Evolutionary conservation across 2,113 vertebrate genomes (phyloP).

Genomic region (Micronisus gabar): DNA sequence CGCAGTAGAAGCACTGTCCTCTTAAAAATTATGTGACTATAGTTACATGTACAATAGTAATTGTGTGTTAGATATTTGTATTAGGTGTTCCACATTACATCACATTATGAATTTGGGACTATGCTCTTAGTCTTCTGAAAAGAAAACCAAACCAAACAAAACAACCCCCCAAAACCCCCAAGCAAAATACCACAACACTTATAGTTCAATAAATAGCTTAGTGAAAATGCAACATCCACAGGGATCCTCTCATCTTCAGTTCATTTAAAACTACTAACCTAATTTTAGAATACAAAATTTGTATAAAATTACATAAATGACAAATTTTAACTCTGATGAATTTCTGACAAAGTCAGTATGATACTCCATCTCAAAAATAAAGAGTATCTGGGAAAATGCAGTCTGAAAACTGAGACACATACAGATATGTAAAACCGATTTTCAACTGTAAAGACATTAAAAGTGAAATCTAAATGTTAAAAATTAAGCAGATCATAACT

Average conservation of each 20-base stretch:
- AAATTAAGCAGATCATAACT: not conserved
- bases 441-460: not conserved
- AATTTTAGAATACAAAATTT: not conserved
- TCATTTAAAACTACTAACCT: not conserved
- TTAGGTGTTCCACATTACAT: not conserved
- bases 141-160: not conserved
- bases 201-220: not conserved
- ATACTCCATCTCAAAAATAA: not conserved
- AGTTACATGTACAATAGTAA: not conserved
- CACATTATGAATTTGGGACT: not conserved
- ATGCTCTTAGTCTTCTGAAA: not conserved
- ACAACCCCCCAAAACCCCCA: accelerated
- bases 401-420: not conserved
- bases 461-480: not conserved
- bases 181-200: not conserved
- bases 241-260: not conserved
- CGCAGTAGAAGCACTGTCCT: not conserved
- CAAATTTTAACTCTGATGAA: not conserved
- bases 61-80: not conserved
- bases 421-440: not conserved
- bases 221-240: not conserved
- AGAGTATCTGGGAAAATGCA: not conserved
- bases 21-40: not conserved
- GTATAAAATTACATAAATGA: not conserved
- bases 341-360: not conserved